Evolutionary conservation across 2,113 vertebrate genomes (phyloP), one percentile per base, ranked within the genome.

Genomic region (Actenoides lindsayi): DNA sequence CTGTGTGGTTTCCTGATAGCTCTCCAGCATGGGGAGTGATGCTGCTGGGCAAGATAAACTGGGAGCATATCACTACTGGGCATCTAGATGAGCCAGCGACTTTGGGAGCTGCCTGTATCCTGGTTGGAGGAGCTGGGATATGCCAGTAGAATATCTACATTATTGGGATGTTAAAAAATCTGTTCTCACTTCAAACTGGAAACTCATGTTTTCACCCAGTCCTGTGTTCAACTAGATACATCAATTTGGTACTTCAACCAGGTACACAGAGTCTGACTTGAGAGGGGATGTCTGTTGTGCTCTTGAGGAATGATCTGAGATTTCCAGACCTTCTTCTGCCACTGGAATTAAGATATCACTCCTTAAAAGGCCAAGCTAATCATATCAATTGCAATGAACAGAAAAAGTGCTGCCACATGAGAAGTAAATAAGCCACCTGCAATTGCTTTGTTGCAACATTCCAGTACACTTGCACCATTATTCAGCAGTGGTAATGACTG

Each of bases 221-320:
- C n/a, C 48, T 63, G 11, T 57, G 28, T 60, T 78, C 69, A 65
- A 35, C 8, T 6, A 46, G 37, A 51, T 3, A 37, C 23, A 68
- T 6, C 62, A 35, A 35, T 24, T 65, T 60, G 44, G 10, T 83
- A 39, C 11, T 87, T 70, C 16, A 64, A 35, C n/a, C 30, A 44
- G 51, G 57, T 56, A 71, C 37, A 24, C 16, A 50, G 13, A 54
- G 31, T 27, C 56, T 89, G 64, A 69, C 35, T 60, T 53, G 41
- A 91, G 48, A 41, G 14, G 17, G 75, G 59, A 94, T 79, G 96
- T 97, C 77, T 46, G 74, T 68, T 76, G 28, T 56, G 42, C 51
- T 75, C 71, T 56, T 93, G 67, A 96, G 24, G n/a, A 95, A 42
- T n/a, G 37, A 67, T 39, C 48, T 82, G 59, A 87, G 28, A 90